phyloP scores from a whole-genome alignment of 2,113 vertebrate genomes.

The Hippocampus mohnikei region DNA sequence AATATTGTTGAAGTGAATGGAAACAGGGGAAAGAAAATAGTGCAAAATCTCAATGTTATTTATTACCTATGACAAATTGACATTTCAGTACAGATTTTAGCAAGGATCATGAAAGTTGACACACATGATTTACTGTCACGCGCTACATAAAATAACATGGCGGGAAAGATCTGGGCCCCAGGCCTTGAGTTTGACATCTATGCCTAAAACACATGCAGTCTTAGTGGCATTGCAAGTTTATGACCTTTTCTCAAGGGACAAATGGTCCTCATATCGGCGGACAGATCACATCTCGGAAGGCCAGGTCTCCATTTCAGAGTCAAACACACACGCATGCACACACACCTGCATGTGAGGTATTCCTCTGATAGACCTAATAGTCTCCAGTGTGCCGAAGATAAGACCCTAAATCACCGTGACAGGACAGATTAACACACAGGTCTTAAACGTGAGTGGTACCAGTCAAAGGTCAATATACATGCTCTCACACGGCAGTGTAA shows the following conservation, averaged over 20 bases:
- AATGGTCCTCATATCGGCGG: conserved; percentile 8
- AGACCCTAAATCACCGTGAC: conserved; percentile 29
- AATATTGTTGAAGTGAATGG: too few relatives aligned
- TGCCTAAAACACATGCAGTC: background rate
- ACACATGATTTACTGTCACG: too few relatives aligned
- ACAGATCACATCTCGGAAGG: conserved; percentile 15
- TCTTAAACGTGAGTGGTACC: conserved; percentile 37
- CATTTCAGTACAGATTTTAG: too few relatives aligned
- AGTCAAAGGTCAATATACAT: conserved; percentile 45
- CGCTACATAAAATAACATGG: too few relatives aligned
- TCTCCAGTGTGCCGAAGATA: conserved; percentile 28
- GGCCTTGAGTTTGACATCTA: background rate
- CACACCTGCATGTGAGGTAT: conserved; percentile 3
- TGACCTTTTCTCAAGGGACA: conserved; percentile 8
- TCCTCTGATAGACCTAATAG: conserved; percentile 34
- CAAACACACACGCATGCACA: background rate
- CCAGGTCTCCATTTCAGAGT: background rate
- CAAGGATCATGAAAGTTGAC: too few relatives aligned
- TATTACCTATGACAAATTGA: too few relatives aligned
- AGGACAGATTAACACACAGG: conserved; percentile 39
- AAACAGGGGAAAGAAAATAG: too few relatives aligned
- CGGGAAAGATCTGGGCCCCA: too few relatives aligned
- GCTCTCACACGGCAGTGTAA: background rate
- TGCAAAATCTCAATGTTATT: too few relatives aligned
- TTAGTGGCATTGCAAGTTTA: conserved; percentile 11